phyloP scores from a whole-genome alignment of 2,888 invertebrate species.

The Pandemis cinnamomeana region DNA sequence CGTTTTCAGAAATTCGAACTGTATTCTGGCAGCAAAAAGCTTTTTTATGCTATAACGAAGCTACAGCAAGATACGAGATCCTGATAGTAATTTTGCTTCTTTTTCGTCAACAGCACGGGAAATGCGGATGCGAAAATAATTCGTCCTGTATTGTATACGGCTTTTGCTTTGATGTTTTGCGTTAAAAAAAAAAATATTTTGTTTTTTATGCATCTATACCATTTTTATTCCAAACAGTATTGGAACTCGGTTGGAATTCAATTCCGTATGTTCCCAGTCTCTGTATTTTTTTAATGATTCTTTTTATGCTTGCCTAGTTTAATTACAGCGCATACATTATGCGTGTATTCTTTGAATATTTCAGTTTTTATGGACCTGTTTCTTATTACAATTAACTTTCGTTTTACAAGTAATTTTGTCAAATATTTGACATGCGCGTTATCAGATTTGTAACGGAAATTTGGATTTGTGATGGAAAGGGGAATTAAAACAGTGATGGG shows the following conservation, averaged over 20 bases:
- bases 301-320: background rate
- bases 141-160: constrained; percentile 36
- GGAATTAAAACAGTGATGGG: no score
- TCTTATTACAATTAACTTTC: no score
- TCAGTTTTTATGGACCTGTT: no score
- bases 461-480: no score
- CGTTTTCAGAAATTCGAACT: background rate
- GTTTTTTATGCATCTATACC: constrained; percentile 31
- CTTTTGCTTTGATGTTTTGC: constrained; percentile 41
- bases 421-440: no score
- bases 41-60: background rate
- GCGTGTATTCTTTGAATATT: no score
- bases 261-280: background rate
- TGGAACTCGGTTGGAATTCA: background rate
- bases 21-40: background rate
- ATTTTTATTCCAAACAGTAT: constrained; percentile 13
- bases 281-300: background rate
- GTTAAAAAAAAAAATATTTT: constrained; percentile 17
- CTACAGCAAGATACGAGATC: background rate
- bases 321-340: background rate
- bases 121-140: constrained; percentile 37
- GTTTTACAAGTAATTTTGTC: no score
- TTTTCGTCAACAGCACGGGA: constrained; percentile 30
- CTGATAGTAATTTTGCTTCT: background rate
- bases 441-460: no score